phyloP scores from a whole-genome alignment of 2,797 vertebrate species.

The Gymnoscopelus braueri region DNA sequence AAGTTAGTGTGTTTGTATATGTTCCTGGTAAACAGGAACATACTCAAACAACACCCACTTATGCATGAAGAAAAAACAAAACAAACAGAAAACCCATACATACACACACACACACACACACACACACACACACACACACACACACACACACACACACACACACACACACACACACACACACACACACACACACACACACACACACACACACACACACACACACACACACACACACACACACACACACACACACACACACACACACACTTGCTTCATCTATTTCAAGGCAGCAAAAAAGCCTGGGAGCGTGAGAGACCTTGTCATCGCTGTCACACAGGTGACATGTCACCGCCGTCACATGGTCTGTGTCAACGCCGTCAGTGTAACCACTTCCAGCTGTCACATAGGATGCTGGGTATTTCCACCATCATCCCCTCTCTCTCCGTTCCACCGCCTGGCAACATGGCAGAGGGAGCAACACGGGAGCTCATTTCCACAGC shows the following conservation, averaged over 20 bases:
- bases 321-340: slow-evolving; percentile 49
- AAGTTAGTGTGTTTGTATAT: background rate
- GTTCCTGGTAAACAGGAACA: background rate
- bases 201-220: background rate
- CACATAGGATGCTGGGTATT: slow-evolving; percentile 31
- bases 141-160: background rate
- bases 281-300: slow-evolving; percentile 7
- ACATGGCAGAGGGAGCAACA: slow-evolving; percentile 46
- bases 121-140: no score
- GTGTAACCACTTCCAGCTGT: slow-evolving; percentile 53
- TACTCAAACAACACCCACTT: background rate
- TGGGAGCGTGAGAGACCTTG: slow-evolving; percentile 23
- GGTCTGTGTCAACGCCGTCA: slow-evolving; percentile 34
- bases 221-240: background rate
- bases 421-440: slow-evolving; percentile 14
- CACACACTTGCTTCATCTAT: slow-evolving; percentile 5
- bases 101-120: no score
- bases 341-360: slow-evolving; percentile 36
- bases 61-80: no score
- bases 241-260: background rate
- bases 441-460: slow-evolving; percentile 24
- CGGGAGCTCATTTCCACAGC: slow-evolving; percentile 64
- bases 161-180: background rate
- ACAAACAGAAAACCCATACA: background rate
- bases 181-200: background rate